Evolutionary conservation across 1,140 invertebrate genomes (phyloP), one percentile per base, ranked within the genome.

Genomic region (Batillaria attramentaria): DNA sequence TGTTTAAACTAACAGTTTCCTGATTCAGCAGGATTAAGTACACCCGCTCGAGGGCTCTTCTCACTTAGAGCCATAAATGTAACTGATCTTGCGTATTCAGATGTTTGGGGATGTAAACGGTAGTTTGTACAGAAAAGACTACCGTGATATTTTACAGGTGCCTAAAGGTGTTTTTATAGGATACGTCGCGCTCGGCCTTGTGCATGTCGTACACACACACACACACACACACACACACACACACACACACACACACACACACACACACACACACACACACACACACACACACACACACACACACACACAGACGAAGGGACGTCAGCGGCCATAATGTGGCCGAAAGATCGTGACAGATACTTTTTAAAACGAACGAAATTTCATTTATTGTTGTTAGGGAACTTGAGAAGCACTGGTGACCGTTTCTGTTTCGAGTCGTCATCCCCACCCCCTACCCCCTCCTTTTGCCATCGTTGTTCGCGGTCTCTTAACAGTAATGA

Each of bases 271-370:
- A 50, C 46, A 24, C 46, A 50, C 46, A 24, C 46, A 50, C 46
- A 24, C 46, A 13, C 46, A 50, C 46, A 50, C 46, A 50, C 46
- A 50, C 46, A 50, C 46, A 24, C 46, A 50, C 46, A 50, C 46
- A 50, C 46, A 50, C 46, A 50, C 46, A 50, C 46, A 50, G 46
- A 50, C 46, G 46, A n/a, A n/a, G n/a, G n/a, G n/a, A n/a, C n/a
- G n/a, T n/a, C n/a, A n/a, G n/a, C 24, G 10, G 10, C 46, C 10
- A 10, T 50, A 50, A 10, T 50, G 46, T 13, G 24, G 10, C 10
- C 10, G 46, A 13, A 10, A 10, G 46, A 50, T 24, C 10, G 10
- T 24, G 10, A 24, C 10, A 50, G 24, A 13, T 13, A 50, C 10
- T 50, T 50, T 13, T 8, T 50, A 13, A 50, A 50, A 24, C 46